Base-by-base conservation (phyloP, 2,888 invertebrate genomes). In the Leptarthrus brevirostris region DNA sequence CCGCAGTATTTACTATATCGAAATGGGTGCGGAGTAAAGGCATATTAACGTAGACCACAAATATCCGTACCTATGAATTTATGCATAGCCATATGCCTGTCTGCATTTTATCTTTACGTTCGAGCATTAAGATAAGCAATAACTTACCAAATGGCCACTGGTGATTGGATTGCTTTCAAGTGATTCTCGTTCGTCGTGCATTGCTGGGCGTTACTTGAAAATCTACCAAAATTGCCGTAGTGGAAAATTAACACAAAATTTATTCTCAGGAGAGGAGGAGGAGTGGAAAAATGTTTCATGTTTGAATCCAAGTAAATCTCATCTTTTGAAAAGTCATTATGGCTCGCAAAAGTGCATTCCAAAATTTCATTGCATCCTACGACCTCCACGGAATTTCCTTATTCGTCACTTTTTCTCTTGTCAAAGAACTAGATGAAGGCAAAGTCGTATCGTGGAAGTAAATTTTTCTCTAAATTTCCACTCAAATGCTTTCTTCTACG, bases 401-500 rank as follows among this genome's bases (percentile, higher is more conserved):
- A 56, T 53, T 53, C 26, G 54, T 56, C 26, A 56, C 20, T 72
- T 44, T 30, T 72, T 70, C 12, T 18, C 53, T 53, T 54, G 34
- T 36, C 18, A 16, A n/a, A n/a, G 36, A 16, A 49, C 22, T 30
- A 12, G 10, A 49, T 34, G 18, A 49, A 14, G 26, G 61, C 53
- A 73, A 56, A 73, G 66, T 66, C 58, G 53, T 36, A 64, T 64
- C 66, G 34, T 66, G 73, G 49, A 73, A 73, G 73, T 73, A 73
- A 73, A 66, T 73, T 73, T 66, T 53, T 47, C 34, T 52, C 54
- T 73, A 66, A 66, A 52, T 53, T 73, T 66, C 73, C 66, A 26
- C 66, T 53, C 52, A 30, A 30, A 47, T 72, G 58, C 61, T 47
- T 71, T 49, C 49, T 72, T 64, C 64, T 64, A 22, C 66, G 49